A percentile compares a stretch with the other conserved stretches of the same genome.
Evolutionary conservation across 2,888 invertebrate genomes (phyloP).

Genomic region (Andrena chrysosceles): DNA sequence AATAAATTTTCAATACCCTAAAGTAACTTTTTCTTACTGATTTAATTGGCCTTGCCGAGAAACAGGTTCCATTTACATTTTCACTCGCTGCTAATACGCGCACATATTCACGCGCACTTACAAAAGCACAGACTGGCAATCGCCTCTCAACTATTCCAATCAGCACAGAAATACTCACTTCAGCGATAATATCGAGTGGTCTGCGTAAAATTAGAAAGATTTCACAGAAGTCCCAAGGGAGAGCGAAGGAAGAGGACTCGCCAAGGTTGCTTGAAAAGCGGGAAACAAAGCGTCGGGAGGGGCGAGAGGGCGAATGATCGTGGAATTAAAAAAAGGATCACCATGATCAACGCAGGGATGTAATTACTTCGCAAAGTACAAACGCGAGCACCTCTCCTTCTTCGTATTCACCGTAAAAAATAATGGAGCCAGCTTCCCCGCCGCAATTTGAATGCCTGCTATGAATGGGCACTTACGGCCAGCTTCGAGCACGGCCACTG

Average conservation of each 20-base stretch:
- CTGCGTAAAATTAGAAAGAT: not conserved
- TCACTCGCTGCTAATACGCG: no score
- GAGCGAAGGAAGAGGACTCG: slow-evolving; percentile 6
- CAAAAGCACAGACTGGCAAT: no score
- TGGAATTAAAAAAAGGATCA: slow-evolving; percentile 57
- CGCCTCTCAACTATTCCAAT: no score
- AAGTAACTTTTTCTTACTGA: no score
- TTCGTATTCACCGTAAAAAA: slow-evolving; percentile 69
- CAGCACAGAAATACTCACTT: no score
- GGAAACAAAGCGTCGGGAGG: slow-evolving; percentile 47
- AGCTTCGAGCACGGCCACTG: slow-evolving; percentile 65
- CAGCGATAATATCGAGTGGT: not conserved
- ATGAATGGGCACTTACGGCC: slow-evolving; percentile 73
- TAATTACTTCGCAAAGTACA: slow-evolving; percentile 69
- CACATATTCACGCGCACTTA: no score
- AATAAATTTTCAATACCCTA: no score
- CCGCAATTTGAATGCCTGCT: slow-evolving; percentile 68
- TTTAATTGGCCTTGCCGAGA: no score
- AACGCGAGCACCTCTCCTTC: slow-evolving; percentile 58
- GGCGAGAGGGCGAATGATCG: slow-evolving; percentile 42
- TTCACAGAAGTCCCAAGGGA: not conserved
- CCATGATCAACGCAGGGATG: slow-evolving; percentile 64
- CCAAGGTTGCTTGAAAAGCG: slow-evolving; percentile 14
- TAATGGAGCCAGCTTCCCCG: slow-evolving; percentile 63
- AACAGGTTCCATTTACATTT: no score